phyloP scores from a whole-genome alignment of 2,113 vertebrate genomes.

The Nibea coibor region DNA sequence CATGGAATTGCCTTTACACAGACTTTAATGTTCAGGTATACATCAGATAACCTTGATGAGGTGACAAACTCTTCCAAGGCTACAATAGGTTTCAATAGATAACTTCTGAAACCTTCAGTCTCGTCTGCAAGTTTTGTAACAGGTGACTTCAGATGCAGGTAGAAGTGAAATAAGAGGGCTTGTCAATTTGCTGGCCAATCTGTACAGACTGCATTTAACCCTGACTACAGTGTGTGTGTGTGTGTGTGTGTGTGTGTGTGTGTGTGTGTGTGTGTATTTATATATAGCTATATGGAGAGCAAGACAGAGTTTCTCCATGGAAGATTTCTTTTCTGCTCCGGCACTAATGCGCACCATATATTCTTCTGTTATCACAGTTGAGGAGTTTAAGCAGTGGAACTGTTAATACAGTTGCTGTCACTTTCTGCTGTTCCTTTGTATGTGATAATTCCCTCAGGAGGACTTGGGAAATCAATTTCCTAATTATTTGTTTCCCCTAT shows the following conservation, averaged over 20 bases:
- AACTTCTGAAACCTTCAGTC: not conserved
- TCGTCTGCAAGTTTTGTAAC: too few relatives aligned
- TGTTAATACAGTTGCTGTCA: slow-evolving; percentile 2
- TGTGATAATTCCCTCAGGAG: slow-evolving; percentile 10
- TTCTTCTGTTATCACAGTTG: not conserved
- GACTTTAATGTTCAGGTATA: too few relatives aligned
- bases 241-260: too few relatives aligned
- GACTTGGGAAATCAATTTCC: slow-evolving; percentile 27
- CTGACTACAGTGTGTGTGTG: too few relatives aligned
- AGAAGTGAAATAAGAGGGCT: not conserved
- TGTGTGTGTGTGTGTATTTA: too few relatives aligned
- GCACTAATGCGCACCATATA: not conserved
- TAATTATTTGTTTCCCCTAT: slow-evolving; percentile 23
- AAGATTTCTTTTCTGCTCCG: not conserved
- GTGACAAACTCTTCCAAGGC: not conserved
- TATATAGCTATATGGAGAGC: too few relatives aligned
- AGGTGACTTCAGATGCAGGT: too few relatives aligned
- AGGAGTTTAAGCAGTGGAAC: not conserved
- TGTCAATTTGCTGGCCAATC: too few relatives aligned
- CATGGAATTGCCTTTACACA: too few relatives aligned
- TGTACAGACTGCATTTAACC: not conserved
- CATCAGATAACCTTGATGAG: not conserved
- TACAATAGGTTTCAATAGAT: not conserved
- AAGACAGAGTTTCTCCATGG: not conserved
- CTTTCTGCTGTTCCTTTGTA: not conserved